Conservation (phyloP, 2,888 invertebrate species). For the Acleris literana region DNA sequence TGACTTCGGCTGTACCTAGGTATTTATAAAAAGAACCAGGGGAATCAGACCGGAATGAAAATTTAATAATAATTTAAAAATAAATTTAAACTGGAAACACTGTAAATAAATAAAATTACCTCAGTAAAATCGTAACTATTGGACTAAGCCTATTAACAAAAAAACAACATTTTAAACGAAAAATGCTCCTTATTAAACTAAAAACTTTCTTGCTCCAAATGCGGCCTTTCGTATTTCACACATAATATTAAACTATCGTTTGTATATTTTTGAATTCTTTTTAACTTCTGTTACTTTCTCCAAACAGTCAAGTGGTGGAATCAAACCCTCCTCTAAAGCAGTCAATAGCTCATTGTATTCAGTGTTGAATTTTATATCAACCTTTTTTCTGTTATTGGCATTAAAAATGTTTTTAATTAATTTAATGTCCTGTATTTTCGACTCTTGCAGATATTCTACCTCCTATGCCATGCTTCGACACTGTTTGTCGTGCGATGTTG, state of each 20-base stretch:
- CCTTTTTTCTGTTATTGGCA: no score
- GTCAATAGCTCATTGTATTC: constrained; percentile 7
- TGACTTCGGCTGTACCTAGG: no score
- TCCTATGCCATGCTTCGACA: constrained; percentile 20
- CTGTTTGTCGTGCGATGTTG: constrained; percentile 9
- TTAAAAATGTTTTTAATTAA: neutral
- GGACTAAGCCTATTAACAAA: neutral
- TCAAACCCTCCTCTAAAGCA: constrained; percentile 1
- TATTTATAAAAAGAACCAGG: no score
- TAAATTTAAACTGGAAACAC: no score
- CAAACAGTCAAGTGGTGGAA: constrained; percentile 11
- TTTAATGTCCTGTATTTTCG: neutral
- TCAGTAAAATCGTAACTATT: no score
- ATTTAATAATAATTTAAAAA: no score
- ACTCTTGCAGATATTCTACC: constrained; percentile 2
- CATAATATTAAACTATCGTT: no score
- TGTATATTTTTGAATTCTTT: constrained; percentile 5
- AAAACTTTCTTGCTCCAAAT: constrained; percentile 8
- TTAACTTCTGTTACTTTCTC: constrained; percentile 5
- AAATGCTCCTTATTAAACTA: constrained; percentile 9
- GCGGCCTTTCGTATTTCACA: constrained; percentile 2
- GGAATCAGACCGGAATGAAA: no score
- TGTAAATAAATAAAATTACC: no score
- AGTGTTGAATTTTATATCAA: neutral
- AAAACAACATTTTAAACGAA: neutral